Evolutionary conservation across 1,140 invertebrate genomes (phyloP), one percentile per base, ranked within the genome.

Genomic region (Xylocopa sonorina): DNA sequence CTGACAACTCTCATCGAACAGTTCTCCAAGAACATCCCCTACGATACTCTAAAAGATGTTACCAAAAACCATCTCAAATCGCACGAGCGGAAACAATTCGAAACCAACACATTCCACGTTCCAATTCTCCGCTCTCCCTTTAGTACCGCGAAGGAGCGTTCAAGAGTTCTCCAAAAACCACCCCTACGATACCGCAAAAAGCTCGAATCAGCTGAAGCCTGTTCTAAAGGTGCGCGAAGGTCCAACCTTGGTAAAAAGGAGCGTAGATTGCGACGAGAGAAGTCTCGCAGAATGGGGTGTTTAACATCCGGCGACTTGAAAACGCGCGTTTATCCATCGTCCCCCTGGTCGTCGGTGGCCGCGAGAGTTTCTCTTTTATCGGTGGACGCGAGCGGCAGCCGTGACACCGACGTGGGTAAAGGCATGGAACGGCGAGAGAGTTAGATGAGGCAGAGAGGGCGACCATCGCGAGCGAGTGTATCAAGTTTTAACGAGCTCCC

Each of bases 401-500:
- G 24, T 55, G 60, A 75, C 73, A 66, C 66, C 73, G 3, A n/a
- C 21, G 12, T 3, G 16, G 12, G 38, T 32, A 74, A 43, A 48
- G 24, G 29, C 21, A 14, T n/a, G 48, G 18, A 50, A 53, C 58
- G 55, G 27, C 53, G 7, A 24, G 4, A 24, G 4, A 10, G 34
- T 6, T 21, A 62, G 73, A 24, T 18, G 32, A 18, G 16, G 34
- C 18, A 57, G 0, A 27, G 51, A 21, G 58, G 41, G 27, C 27
- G 50, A 51, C 18, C 18, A 50, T 41, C 50, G 67, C 53, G 43
- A n/a, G 53, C 12, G 34, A n/a, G n/a, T n/a, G 77, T 80, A 80
- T 82, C 77, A 82, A 82, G 77, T 80, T 82, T 82, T 82, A 82
- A 82, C 77, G 81, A 82, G 81, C 46, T 82, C 55, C 48, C 51